Evolutionary conservation across 1,140 invertebrate genomes (phyloP).

Genomic region (Drosophila lowei): DNA sequence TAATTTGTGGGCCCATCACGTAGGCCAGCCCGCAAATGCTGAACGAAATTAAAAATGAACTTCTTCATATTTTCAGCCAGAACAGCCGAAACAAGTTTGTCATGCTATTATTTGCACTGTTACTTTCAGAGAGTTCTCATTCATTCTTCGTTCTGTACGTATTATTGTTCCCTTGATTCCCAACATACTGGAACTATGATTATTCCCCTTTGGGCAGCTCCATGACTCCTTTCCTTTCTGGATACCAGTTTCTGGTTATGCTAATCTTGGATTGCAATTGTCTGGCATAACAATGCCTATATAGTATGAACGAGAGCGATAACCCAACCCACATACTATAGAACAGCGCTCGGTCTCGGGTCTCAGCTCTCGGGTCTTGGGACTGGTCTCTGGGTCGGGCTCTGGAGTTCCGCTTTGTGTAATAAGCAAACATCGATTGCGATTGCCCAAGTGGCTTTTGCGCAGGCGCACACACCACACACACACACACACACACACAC

Average conservation of each 20-base stretch:
- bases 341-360: slow-evolving; percentile 16
- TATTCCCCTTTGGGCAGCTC: not conserved
- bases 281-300: slow-evolving; percentile 56
- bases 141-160: too few relatives aligned
- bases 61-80: slow-evolving; percentile 38
- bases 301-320: slow-evolving; percentile 25
- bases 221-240: slow-evolving; percentile 29
- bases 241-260: slow-evolving; percentile 44
- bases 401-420: slow-evolving; percentile 74
- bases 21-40: slow-evolving; percentile 24
- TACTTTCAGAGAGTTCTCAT: too few relatives aligned
- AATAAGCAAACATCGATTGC: slow-evolving; percentile 54
- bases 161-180: slow-evolving; percentile 1
- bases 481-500: not conserved
- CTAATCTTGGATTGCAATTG: slow-evolving; percentile 48
- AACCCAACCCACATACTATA: slow-evolving; percentile 41
- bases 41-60: slow-evolving; percentile 42
- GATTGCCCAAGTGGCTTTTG: slow-evolving; percentile 31
- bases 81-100: too few relatives aligned
- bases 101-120: too few relatives aligned
- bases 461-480: slow-evolving; percentile 27
- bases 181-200: not conserved
- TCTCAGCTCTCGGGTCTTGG: slow-evolving; percentile 23
- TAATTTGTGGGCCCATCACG: slow-evolving; percentile 46
- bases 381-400: slow-evolving; percentile 18